Evolutionary conservation across 2,888 invertebrate species (phyloP), one percentile per base, ranked within the genome.

Genomic region (Dexiosoma caninum): DNA sequence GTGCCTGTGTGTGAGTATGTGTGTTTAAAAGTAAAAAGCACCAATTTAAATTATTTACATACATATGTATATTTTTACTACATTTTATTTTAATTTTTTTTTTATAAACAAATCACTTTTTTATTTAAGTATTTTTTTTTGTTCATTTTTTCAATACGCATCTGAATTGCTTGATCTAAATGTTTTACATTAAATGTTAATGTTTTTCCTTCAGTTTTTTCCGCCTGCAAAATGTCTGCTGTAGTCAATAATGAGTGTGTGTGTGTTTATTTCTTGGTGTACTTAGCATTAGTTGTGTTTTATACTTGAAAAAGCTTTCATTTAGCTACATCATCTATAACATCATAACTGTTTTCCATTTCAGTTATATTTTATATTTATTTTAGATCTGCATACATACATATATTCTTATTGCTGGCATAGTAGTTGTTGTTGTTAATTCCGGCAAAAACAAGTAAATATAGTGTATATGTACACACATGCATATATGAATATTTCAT

Each of bases 291-390:
- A 46, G 69, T 80, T 70, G 72, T 77, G 72, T 81, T 77, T 81
- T 77, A 76, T 81, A 81, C 81, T 81, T 81, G 69, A 81, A 76
- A 81, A 81, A 81, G 69, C 77, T 72, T 81, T 71, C 72, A 81
- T 81, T 81, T 77, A 57, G 30, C 62, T n/a, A n/a, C n/a, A 67
- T 35, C 44, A 60, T 51, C 51, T 51, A 46, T 57, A 27, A 23
- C 27, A 55, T 23, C 49, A 70, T 35, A 27, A n/a, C 44, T 42
- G 46, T 49, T 60, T 53, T 62, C 21, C 35, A 72, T 60, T 59
- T 69, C 35, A 46, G 16, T 60, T 59, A 14, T 66, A 32, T 46
- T 60, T 74, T 19, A 40, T 49, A 49, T 70, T 27, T 70, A 49
- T 74, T 64, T 79, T 51, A 27, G 16, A 30, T 53, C n/a, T 51